These are phyloP conservation scores for Heliconius ismenius DNA, from an alignment of 2,888 invertebrate species.

Conservation along the genomic window DNA sequence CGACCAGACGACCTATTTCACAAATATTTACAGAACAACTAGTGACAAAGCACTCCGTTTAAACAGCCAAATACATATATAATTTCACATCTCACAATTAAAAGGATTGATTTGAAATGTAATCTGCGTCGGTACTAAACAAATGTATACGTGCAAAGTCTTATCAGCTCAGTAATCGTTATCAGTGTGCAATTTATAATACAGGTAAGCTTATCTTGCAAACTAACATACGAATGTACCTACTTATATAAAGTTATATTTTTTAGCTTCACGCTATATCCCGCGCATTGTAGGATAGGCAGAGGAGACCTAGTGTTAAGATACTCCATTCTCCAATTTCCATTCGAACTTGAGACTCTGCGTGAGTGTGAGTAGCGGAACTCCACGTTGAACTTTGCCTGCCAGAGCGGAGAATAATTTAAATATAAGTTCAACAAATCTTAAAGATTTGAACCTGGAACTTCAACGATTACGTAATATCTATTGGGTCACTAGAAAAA, in stretches of 20 bases:
- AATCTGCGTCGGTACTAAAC: not conserved
- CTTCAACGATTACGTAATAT: not conserved
- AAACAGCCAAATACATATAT: not conserved
- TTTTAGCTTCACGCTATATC: not conserved
- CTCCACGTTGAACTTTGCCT: not conserved
- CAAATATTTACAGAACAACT: too few species aligned
- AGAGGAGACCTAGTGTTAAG: not conserved
- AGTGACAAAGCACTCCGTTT: too few species aligned
- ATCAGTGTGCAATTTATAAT: constrained; percentile 13
- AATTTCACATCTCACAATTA: not conserved
- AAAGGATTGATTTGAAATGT: constrained; percentile 1
- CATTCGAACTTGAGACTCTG: not conserved
- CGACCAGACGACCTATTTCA: too few species aligned
- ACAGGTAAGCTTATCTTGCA: constrained; percentile 15
- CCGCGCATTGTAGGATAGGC: not conserved
- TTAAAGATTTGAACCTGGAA: too few species aligned
- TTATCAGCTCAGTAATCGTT: constrained; percentile 18
- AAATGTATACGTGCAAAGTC: constrained; percentile 21
- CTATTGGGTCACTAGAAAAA: not conserved
- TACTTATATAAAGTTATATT: not conserved
- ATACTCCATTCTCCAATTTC: not conserved
- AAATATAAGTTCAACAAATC: too few species aligned
- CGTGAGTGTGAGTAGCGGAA: not conserved
- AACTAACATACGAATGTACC: not conserved
- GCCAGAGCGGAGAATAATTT: not conserved